Percentiles rank a stretch among this genome's conserved stretches.
phyloP scores from a whole-genome alignment of 2,888 invertebrate genomes.

The Apamea crenata region DNA sequence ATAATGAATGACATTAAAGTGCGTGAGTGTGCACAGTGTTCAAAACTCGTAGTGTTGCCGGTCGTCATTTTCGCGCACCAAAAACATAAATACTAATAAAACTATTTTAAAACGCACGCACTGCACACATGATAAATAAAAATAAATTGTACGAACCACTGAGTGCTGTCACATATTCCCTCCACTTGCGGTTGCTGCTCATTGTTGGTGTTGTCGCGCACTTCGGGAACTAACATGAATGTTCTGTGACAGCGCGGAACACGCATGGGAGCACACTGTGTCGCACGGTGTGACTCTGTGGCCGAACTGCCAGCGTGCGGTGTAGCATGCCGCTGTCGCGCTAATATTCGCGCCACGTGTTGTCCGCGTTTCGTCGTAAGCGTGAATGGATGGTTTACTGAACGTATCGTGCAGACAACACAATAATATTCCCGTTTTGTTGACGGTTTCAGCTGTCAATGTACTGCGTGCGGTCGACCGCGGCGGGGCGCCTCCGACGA shows the following conservation, averaged over 20 bases:
- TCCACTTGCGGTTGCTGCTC: constrained; percentile 86
- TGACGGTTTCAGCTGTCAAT: constrained; percentile 86
- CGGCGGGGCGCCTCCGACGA: constrained; percentile 74
- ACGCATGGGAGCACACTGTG: constrained; percentile 77
- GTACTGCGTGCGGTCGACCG: constrained; percentile 70
- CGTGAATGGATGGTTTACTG: constrained; percentile 84
- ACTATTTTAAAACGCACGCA: constrained; percentile 51
- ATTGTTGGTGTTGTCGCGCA: constrained; percentile 80
- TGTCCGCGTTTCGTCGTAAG: constrained; percentile 82
- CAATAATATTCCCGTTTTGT: constrained; percentile 79
- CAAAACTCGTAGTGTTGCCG: constrained; percentile 67
- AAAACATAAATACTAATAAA: constrained; percentile 58
- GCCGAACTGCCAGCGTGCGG: constrained; percentile 73
- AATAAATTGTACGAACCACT: constrained; percentile 84
- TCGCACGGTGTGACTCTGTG: constrained; percentile 64
- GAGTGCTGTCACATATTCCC: constrained; percentile 88
- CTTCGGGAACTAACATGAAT: constrained; percentile 86
- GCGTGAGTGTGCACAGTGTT: constrained; percentile 57
- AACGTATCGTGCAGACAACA: constrained; percentile 74
- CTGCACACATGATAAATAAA: constrained; percentile 66
- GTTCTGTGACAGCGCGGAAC: constrained; percentile 73
- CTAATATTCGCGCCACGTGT: constrained; percentile 88
- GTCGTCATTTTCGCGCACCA: constrained; percentile 31
- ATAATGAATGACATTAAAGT: constrained; percentile 46
- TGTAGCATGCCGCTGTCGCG: constrained; percentile 75